Evolutionary conservation across 2,113 vertebrate species (phyloP).

Genomic region (Geothlypis trichas): DNA sequence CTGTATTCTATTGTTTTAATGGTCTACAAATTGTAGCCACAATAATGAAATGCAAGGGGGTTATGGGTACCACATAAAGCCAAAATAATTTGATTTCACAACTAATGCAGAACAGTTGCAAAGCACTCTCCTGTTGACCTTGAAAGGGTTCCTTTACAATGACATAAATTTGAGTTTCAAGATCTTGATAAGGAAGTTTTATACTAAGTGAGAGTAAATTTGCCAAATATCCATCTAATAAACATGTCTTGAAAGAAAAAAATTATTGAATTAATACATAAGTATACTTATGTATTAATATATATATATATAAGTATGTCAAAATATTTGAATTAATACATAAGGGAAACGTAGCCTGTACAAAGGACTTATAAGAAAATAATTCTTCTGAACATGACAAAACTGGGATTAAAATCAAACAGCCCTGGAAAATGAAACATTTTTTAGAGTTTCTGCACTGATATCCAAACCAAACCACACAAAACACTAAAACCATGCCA

Average conservation of each 20-base stretch:
- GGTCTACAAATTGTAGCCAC: background rate
- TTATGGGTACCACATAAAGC: background rate
- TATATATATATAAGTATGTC: too few species aligned
- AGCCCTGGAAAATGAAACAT: background rate
- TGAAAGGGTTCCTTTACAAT: background rate
- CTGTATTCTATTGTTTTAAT: background rate
- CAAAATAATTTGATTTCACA: background rate
- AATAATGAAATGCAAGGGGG: background rate
- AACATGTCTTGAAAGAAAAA: background rate
- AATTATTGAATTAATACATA: background rate
- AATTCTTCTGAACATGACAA: background rate
- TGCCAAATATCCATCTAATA: background rate
- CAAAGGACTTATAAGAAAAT: background rate
- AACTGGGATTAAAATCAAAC: background rate
- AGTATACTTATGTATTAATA: too few species aligned
- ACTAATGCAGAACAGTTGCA: background rate
- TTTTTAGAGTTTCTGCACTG: background rate
- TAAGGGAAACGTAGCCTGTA: background rate
- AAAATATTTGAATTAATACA: rapidly evolving
- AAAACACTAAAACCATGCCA: background rate
- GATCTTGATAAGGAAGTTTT: background rate
- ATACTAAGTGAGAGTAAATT: background rate
- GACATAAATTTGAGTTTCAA: background rate
- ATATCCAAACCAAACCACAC: background rate
- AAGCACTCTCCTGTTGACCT: background rate